Evolutionary conservation across 2,888 invertebrate species (phyloP).

Genomic region (Athetis lepigone): DNA sequence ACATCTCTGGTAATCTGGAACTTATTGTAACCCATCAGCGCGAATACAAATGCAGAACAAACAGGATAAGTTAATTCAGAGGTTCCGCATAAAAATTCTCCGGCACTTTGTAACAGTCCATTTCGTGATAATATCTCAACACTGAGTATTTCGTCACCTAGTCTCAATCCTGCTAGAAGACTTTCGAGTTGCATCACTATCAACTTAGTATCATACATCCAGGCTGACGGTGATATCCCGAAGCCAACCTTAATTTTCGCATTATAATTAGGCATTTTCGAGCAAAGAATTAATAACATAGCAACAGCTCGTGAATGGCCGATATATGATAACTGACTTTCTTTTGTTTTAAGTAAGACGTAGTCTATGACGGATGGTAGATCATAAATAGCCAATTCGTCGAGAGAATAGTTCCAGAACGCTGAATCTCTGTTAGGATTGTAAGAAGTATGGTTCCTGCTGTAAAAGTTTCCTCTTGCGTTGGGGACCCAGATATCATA

Average conservation of each 20-base stretch:
- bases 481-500: constrained; percentile 95
- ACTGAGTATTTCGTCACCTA: constrained; percentile 14
- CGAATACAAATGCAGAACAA: constrained; percentile 64
- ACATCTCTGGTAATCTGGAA: constrained; percentile 63
- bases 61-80: constrained; percentile 56
- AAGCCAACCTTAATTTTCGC: constrained; percentile 67
- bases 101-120: constrained; percentile 49
- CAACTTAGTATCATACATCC: constrained; percentile 61
- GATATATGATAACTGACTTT: constrained; percentile 60
- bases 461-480: constrained; percentile 93
- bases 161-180: constrained; percentile 42
- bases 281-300: constrained; percentile 62
- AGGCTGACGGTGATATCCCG: constrained; percentile 66
- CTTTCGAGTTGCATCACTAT: constrained; percentile 53
- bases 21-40: constrained; percentile 64
- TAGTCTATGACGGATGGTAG: constrained; percentile 69
- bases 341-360: constrained; percentile 60
- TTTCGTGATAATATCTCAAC: constrained; percentile 61
- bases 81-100: constrained; percentile 59
- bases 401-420: constrained; percentile 68
- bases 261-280: constrained; percentile 68
- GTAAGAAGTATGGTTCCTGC: constrained; percentile 80
- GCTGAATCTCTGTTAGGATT: constrained; percentile 54
- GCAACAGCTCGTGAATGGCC: constrained; percentile 69
- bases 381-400: constrained; percentile 68